Evolutionary conservation across 2,113 vertebrate genomes (phyloP), one percentile per base, ranked within the genome.

Genomic region (Buteo buteo): DNA sequence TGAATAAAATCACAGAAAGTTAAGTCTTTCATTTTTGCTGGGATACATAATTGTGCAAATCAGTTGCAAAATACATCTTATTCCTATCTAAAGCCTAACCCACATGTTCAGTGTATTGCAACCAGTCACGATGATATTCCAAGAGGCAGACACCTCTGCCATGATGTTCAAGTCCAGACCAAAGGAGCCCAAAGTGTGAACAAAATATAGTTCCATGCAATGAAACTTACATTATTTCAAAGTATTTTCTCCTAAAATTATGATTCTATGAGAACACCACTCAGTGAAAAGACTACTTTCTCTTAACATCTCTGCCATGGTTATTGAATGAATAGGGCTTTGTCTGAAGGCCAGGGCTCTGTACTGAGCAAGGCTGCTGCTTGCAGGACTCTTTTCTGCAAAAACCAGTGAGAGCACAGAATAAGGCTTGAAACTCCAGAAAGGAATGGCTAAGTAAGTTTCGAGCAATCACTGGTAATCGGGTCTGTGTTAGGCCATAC

Each of bases 301-400:
- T 90, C 59, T 47, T 72, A 88, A 58, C 10, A 55, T 71, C 42
- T 86, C 69, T 93, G 86, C 42, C 69, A 81, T 2, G 21, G 55
- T 67, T 77, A 88, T 6, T 70, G 71, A 93, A 90, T 77, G 71
- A 95, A 93, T 32, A 82, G 45, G 31, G 61, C 85, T 95, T 81
- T 95, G 92, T 91, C 62, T 82, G 38, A 91, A 83, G 72, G 52
- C 84, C 86, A 93, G 29, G n/a, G 66, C 24, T 28, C 50, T 49
- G 11, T 21, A 67, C 52, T 49, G 54, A 88, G 58, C 44, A 76
- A 3, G 11, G 52, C n/a, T 89, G 74, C 55, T 69, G 58, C 45
- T 31, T 66, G 36, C 61, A 93, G 36, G 25, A 40, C 32, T 52
- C 36, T 78, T 4, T 55, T 45, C 31, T 76, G 18, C 40, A 94